These are phyloP conservation scores for Macrochelys suwanniensis DNA, from an alignment of 2,797 vertebrate species.

Conservation along the genomic window DNA sequence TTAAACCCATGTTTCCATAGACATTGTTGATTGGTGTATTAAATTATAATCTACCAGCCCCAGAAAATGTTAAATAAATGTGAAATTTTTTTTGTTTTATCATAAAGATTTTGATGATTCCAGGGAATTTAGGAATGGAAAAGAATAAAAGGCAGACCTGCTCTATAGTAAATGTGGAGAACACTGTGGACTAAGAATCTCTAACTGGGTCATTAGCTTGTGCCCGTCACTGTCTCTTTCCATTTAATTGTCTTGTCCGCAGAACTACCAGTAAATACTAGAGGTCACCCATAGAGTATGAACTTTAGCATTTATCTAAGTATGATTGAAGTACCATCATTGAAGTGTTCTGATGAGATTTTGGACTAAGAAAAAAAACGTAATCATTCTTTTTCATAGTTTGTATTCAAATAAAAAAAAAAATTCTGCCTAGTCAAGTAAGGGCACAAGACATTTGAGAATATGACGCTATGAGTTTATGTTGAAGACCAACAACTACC, in stretches of 20 bases:
- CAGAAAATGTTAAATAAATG: not conserved
- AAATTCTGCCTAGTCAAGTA: not conserved
- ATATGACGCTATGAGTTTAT: not conserved
- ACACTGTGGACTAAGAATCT: not conserved
- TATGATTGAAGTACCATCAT: not conserved
- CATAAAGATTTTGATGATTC: not conserved
- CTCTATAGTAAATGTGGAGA: not conserved
- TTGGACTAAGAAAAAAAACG: not conserved
- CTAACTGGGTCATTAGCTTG: not conserved
- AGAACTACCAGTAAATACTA: constrained; percentile 18
- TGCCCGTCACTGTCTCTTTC: not conserved
- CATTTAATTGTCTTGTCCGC: not conserved
- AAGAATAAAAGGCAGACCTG: not conserved
- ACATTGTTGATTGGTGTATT: not conserved
- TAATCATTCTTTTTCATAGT: too few species aligned
- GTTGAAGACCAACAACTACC: not conserved
- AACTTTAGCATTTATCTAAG: not conserved
- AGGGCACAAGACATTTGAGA: not conserved
- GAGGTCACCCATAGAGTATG: accelerated
- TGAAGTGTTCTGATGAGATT: not conserved
- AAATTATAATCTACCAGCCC: not conserved
- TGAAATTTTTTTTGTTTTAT: not conserved
- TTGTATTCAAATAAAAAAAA: too few species aligned
- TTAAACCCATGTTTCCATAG: constrained; percentile 16
- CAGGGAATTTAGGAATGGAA: not conserved